These are phyloP conservation scores for Lepus timidus DNA, from an alignment of 2,113 vertebrate species.

Conservation along the genomic window DNA sequence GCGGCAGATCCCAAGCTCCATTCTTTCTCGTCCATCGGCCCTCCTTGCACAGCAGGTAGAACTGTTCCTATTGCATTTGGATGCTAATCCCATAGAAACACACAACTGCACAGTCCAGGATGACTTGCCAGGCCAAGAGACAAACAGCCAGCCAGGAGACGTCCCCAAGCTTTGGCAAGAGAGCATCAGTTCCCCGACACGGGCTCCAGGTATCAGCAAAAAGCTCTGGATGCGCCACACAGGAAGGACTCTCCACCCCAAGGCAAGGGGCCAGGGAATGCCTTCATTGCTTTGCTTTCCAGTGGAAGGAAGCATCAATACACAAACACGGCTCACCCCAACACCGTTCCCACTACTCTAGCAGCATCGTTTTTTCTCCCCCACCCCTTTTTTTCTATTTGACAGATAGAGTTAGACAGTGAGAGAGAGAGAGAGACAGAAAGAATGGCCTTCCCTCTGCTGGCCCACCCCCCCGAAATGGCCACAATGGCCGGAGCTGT, in stretches of 20 bases:
- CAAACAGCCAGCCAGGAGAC: not conserved
- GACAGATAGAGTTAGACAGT: too few relatives aligned
- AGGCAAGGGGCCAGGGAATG: not conserved
- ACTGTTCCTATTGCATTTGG: not conserved
- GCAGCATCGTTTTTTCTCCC: not conserved
- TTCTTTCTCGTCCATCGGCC: not conserved
- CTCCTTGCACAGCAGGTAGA: not conserved
- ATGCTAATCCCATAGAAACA: not conserved
- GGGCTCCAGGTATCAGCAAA: not conserved
- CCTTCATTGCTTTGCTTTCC: not conserved
- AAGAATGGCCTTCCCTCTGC: too few relatives aligned
- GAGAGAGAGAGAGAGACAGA: not conserved
- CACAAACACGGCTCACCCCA: accelerated
- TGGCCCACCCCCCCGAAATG: too few relatives aligned
- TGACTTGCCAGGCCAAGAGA: slow-evolving; percentile 2
- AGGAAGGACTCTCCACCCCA: not conserved
- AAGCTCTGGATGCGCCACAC: not conserved
- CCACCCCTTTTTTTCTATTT: too few relatives aligned
- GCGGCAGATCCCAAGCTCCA: not conserved
- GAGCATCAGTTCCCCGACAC: accelerated
- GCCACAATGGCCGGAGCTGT: too few relatives aligned
- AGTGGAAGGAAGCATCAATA: not conserved
- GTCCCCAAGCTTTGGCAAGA: not conserved
- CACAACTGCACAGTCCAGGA: not conserved
- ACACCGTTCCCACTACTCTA: not conserved